phyloP scores from a whole-genome alignment of 2,797 vertebrate species.

The Sphenopsis melanotis region DNA sequence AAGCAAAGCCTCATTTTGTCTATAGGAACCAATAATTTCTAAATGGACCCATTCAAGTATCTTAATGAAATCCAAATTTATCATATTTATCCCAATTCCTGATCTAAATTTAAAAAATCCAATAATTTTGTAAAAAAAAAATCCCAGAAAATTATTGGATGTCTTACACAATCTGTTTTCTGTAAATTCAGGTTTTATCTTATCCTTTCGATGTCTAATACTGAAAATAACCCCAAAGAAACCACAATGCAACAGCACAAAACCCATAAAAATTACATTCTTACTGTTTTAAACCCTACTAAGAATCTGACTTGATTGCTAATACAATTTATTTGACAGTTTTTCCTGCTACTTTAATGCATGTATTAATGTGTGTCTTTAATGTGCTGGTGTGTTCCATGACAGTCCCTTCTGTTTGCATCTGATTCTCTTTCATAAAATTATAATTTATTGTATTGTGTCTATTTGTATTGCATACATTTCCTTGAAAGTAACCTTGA shows the following conservation, averaged over 20 bases:
- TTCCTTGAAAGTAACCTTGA: background rate
- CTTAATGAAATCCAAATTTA: background rate
- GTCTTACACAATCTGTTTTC: background rate
- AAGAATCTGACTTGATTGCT: background rate
- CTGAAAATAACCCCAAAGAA: background rate
- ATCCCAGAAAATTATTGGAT: background rate
- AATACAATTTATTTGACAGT: background rate
- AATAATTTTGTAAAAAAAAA: background rate
- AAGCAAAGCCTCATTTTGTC: background rate
- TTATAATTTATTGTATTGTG: background rate
- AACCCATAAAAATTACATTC: fast-evolving
- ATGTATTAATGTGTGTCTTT: background rate
- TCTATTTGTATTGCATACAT: background rate
- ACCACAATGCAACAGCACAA: background rate
- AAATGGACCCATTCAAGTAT: background rate
- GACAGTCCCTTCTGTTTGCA: background rate
- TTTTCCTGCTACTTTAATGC: background rate
- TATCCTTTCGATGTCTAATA: background rate
- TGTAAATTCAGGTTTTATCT: background rate
- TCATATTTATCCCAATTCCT: background rate
- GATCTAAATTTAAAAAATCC: background rate
- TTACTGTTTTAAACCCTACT: background rate
- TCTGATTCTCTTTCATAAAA: background rate
- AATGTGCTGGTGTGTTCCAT: background rate
- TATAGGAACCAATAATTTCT: background rate